Percentiles rank a stretch among this genome's conserved stretches.
These are phyloP conservation scores for Anseranas semipalmata DNA, from an alignment of 2,113 vertebrate genomes.

Conservation along the genomic window DNA sequence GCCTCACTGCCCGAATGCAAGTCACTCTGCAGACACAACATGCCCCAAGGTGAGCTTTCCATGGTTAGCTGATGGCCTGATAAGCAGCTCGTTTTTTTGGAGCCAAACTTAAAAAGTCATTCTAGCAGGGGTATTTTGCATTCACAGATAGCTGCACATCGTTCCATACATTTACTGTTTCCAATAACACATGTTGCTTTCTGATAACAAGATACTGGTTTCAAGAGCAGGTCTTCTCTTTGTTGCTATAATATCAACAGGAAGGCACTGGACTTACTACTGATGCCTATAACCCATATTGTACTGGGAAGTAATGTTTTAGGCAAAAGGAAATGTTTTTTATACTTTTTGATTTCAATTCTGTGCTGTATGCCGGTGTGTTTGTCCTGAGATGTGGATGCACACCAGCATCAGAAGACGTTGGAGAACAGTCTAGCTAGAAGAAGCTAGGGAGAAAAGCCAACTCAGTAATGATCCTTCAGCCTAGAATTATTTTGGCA, in stretches of 20 bases:
- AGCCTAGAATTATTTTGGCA: neutral
- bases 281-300: neutral
- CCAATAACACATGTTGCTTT: neutral
- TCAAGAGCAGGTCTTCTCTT: neutral
- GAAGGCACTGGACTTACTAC: neutral
- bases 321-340: neutral
- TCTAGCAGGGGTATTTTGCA: neutral
- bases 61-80: neutral
- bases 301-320: neutral
- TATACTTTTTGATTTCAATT: neutral
- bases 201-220: conserved; percentile 24
- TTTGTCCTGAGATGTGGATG: neutral
- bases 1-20: neutral
- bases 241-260: neutral
- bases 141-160: conserved; percentile 29
- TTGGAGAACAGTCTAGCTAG: neutral
- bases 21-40: neutral
- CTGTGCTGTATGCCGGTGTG: neutral
- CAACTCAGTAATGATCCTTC: neutral
- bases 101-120: neutral
- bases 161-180: conserved; percentile 1
- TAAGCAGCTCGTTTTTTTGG: neutral
- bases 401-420: neutral
- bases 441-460: neutral
- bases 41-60: conserved; percentile 42